Base-by-base conservation (phyloP, 2,113 vertebrate genomes). In the Lycaon pictus region DNA sequence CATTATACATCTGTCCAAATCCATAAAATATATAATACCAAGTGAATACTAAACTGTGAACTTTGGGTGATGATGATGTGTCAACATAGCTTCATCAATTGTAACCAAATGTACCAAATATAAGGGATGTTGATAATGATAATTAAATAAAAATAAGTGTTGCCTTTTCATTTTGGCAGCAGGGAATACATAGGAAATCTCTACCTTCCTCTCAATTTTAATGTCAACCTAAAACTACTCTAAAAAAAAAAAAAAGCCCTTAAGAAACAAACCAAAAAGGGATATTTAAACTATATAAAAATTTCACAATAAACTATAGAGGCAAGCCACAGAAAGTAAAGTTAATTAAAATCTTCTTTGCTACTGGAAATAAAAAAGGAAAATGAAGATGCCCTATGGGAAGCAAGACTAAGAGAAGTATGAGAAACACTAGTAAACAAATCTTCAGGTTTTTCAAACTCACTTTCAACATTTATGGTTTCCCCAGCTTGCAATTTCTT, bases 301-400 rank as follows among this genome's bases (percentile, higher is more conserved):
- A 58, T 83, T 93, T 93, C 77, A 76, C 13, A 76, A 58, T 88
- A 93, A 80, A 74, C 51, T 84, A 89, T 22, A 63, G n/a, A 63
- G 58, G 48, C 48, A 86, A 86, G 63, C 56, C 37, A 65, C 25
- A 80, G 19, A 88, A 58, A 92, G 16, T 48, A 74, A 80, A 88
- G 32, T 51, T 74, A 81, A 62, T 86, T 77, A 84, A 79, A 79
- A 86, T 69, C 25, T 20, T 56, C 56, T 88, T 67, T 67, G 58
- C 58, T 76, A 2, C 16, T 82, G 65, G 56, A 29, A 48, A 92
- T 51, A 67, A 65, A 82, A 82, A 58, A 65, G 25, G 80, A 92
- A 5, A 88, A 58, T 48, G 35, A 88, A 63, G 35, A 60, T 71
- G 48, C 22, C 48, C 19, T 65, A 12, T 29, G 79, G 35, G 22